Base-by-base conservation (phyloP, 2,797 vertebrate species). In the Cottoperca gobio region DNA sequence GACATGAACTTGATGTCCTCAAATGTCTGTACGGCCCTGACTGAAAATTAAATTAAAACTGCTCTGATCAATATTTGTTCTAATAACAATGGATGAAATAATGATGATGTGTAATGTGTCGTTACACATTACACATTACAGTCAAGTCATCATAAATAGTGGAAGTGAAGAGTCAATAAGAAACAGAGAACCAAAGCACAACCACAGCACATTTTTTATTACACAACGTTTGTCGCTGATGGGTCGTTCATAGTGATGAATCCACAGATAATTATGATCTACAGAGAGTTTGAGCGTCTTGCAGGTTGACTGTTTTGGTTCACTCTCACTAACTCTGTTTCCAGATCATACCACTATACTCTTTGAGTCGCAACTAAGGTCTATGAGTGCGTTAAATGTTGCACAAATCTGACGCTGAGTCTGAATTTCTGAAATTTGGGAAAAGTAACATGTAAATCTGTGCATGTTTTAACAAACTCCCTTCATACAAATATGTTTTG, bases 151-250 rank as follows among this genome's bases (percentile, higher is more conserved):
- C 65, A 74, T 40, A 79, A 81, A 82, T 9, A 75, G 57, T 52
- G 48, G 31, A 81, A 78, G 14, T 75, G 23, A 65, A 48, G 31
- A 78, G 70, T 79, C 63, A 82, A 76, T 76, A 55, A 78, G 66
- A 87, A 86, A 48, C 67, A 79, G 40, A 79, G n/a, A 72, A 23
- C 35, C 37, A 46, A 78, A 84, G 37, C 60, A 69, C 64, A 39
- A 73, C 66, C 63, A 4, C 78, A 79, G 65, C 80, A 75, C 75
- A 69, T 86, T 66, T 80, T 70, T 85, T 58, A 77, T 86, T 85
- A 68, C 72, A 60, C 19, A 49, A 46, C 39, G n/a, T n/a, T n/a
- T n/a, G n/a, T n/a, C n/a, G n/a, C n/a, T n/a, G 28, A 9, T 7
- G 8, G 21, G 0, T 14, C 1, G 1, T 33, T 33, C 8, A 17